Evolutionary conservation across 2,113 vertebrate genomes (phyloP), one percentile per base, ranked within the genome.

Genomic region (Alouatta palliata): DNA sequence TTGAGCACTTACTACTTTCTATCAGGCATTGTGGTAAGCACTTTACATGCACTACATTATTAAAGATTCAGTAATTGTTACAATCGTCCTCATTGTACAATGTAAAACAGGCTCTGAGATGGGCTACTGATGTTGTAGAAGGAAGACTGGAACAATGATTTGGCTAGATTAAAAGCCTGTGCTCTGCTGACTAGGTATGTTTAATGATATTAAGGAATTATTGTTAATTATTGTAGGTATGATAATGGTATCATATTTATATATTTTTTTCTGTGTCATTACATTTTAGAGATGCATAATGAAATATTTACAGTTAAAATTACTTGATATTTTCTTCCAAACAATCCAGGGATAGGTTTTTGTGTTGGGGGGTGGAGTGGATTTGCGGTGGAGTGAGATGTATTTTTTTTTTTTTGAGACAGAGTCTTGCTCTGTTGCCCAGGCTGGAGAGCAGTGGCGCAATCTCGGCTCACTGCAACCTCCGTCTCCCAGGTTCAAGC

Each of bases 291-390:
- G 23, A 70, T 71, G 4, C 7, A 40, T 19, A 84, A 80, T 47
- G 40, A 81, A 93, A 93, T 94, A 71, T 35, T 56, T 82, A 81
- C 37, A 76, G 23, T 79, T 95, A 87, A 95, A 83, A 90, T 93
- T 64, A n/a, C 19, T 90, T 58, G 43, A 90, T 8, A 83, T 49
- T 83, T 70, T 66, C 54, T 79, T 61, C 32, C 83, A 87, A 90
- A 92, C 75, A 68, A 79, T 84, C 43, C 77, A 83, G 64, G 70
- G 20, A 64, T 56, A 54, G 54, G 45, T 70, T 23, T 66, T 70
- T 73, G 17, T 49, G 30, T 45, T 37, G 32, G 37, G 37, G 8
- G 52, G 12, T 13, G 20, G 16, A 77, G 14, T 77, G 43, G n/a
- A 14, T 56, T 12, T 89, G 56, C 58, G 16, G 25, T 19, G 8